phyloP scores from a whole-genome alignment of 2,888 invertebrate species.

The Ommatoiulus sabulosus region DNA sequence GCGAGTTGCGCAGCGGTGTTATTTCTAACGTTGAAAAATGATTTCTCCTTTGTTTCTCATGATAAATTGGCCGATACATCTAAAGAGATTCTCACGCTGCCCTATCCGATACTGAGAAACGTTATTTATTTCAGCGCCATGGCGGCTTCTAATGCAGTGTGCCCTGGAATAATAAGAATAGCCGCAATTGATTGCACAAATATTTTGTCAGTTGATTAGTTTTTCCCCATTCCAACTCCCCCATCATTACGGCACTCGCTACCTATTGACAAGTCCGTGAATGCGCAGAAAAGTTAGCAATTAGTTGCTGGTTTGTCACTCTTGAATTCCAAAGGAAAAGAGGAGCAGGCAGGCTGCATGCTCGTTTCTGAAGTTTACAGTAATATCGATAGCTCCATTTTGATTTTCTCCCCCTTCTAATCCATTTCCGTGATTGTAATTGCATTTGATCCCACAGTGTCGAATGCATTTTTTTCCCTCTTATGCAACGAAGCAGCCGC shows the following conservation, averaged over 20 bases:
- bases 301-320: conserved; percentile 23
- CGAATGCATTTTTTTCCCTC: not conserved
- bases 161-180: conserved; percentile 11
- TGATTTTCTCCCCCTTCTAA: not conserved
- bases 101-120: not conserved
- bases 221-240: conserved; percentile 25
- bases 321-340: not conserved
- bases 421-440: conserved; percentile 36
- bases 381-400: conserved; percentile 17
- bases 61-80: not conserved
- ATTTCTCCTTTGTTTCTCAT: not conserved
- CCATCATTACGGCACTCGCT: not conserved
- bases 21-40: not conserved
- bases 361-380: not conserved
- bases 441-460: not conserved
- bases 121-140: not conserved
- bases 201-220: conserved; percentile 52
- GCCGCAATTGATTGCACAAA: conserved; percentile 53
- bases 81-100: not conserved
- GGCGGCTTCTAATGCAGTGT: not conserved
- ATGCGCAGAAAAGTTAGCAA: not conserved
- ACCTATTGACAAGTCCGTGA: not conserved
- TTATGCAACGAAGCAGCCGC: not conserved
- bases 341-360: not conserved
- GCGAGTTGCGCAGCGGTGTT: not conserved